A percentile compares a stretch with the other conserved stretches of the same genome.
Conservation (phyloP, 2,797 vertebrate species). For the Karalla daura region DNA sequence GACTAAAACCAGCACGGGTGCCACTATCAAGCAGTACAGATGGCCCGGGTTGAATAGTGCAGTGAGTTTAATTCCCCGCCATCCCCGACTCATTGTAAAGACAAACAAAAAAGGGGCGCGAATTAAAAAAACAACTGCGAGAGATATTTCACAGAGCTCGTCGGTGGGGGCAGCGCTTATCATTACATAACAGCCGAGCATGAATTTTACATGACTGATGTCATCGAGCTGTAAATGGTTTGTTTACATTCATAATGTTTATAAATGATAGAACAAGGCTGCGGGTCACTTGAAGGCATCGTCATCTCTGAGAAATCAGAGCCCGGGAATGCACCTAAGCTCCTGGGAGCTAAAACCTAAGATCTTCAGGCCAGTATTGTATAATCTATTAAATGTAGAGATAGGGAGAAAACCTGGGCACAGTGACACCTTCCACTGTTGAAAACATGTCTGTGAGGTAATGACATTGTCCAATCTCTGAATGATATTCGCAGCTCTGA, state of each 20-base stretch:
- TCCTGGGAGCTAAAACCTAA: background rate
- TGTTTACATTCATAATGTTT: conserved; percentile 56
- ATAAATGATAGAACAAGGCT: conserved; percentile 44
- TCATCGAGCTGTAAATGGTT: conserved; percentile 47
- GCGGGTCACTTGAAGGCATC: conserved; percentile 34
- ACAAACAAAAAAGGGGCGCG: conserved; percentile 47
- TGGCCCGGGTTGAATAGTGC: conserved; percentile 46
- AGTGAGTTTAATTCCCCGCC: conserved; percentile 40
- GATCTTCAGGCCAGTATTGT: conserved; percentile 14
- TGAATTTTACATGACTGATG: conserved; percentile 58
- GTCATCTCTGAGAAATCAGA: conserved; percentile 8
- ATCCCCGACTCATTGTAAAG: conserved; percentile 47
- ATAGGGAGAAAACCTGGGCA: too few species aligned
- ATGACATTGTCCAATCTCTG: too few species aligned
- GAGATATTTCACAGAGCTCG: conserved; percentile 36
- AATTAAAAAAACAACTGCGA: conserved; percentile 50
- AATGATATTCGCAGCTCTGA: too few species aligned
- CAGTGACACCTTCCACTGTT: too few species aligned
- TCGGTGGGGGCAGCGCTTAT: conserved; percentile 24
- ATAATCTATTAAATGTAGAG: background rate
- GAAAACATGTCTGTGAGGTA: too few species aligned
- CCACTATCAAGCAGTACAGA: conserved; percentile 54
- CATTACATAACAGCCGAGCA: conserved; percentile 55
- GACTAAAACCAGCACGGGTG: conserved; percentile 27
- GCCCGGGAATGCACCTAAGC: background rate